Evolutionary conservation across 2,888 invertebrate species (phyloP), one percentile per base, ranked within the genome.

Genomic region (Serripes groenlandicus): DNA sequence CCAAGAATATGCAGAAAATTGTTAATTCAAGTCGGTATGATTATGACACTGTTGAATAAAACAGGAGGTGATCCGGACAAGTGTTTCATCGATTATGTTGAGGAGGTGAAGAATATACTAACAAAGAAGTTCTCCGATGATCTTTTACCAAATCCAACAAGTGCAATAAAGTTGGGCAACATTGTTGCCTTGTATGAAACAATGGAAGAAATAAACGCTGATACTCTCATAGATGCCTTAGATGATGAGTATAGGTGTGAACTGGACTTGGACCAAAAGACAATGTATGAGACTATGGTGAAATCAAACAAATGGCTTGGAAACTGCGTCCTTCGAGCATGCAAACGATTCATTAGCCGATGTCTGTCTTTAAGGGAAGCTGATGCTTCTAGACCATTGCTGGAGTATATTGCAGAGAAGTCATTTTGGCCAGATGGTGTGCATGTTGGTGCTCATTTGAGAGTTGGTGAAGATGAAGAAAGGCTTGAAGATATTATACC

Each of bases 341-440:
- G 85, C n/a, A 85, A 87, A 68, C 70, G 84, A 54, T 90, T 90
- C 74, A 66, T 84, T 21, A 81, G 85, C 56, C 72, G 89, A 83
- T 87, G 84, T 75, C 49, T 90, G 42, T 75, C 77, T n/a, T 26
- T 76, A 26, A 78, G 78, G 5, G 79, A 79, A 23, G 69, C 81
- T 4, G 73, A 75, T 30, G 5, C 70, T 9, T 62, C 74, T 11
- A 78, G 74, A 23, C 66, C 79, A 11, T 58, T 90, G 11, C n/a
- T 75, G 4, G 78, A 85, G 9, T 86, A 79, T 23, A 35, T 90
- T 9, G 72, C 62, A 1, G 82, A 88, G 42, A 37, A 56, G 35
- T 85, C 85, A 1, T 83, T 89, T 42, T 90, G 90, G 90, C 82
- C 86, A 21, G 28, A 64, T 1, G 78, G 66, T 5, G 28, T 72